Conservation (phyloP, 1,140 invertebrate genomes). For the Drosophila arawakana region DNA sequence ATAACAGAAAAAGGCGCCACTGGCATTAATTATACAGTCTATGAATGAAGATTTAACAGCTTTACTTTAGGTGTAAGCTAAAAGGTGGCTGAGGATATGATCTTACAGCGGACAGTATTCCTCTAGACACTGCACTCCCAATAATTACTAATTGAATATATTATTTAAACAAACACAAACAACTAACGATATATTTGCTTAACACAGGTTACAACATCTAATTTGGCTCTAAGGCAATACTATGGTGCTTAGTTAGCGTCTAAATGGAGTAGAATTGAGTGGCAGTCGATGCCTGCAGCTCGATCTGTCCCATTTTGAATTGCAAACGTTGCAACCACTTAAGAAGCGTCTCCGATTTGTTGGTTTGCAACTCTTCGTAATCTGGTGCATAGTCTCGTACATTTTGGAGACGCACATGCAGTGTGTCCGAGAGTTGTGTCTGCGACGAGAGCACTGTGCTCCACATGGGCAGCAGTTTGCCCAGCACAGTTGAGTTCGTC, state of each 20-base stretch:
- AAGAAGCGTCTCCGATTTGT: constrained; percentile 86
- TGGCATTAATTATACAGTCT: constrained; percentile 70
- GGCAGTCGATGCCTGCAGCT: constrained; percentile 95
- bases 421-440: constrained; percentile 93
- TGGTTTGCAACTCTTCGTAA: constrained; percentile 77
- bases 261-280: constrained; percentile 84
- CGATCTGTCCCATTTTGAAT: constrained; percentile 99
- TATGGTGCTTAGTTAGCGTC: neutral
- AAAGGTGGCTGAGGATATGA: neutral
- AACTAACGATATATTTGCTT: neutral
- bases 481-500: constrained; percentile 96
- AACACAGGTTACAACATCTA: constrained; percentile 8
- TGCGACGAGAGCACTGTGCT: constrained; percentile 96
- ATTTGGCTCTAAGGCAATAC: constrained; percentile 1
- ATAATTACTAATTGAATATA: neutral
- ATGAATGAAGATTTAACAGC: constrained; percentile 39
- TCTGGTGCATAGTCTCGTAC: constrained; percentile 91
- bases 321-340: constrained; percentile 96
- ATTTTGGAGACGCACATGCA: constrained; percentile 94
- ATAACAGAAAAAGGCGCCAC: constrained; percentile 38
- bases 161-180: neutral
- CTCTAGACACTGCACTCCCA: no score
- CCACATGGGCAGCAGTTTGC: constrained; percentile 94
- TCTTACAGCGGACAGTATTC: no score
- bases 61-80: neutral